Percentiles rank a stretch among this genome's conserved stretches.
These are phyloP conservation scores for Notodonta ziczac DNA, from an alignment of 2,888 invertebrate species.

Conservation along the genomic window DNA sequence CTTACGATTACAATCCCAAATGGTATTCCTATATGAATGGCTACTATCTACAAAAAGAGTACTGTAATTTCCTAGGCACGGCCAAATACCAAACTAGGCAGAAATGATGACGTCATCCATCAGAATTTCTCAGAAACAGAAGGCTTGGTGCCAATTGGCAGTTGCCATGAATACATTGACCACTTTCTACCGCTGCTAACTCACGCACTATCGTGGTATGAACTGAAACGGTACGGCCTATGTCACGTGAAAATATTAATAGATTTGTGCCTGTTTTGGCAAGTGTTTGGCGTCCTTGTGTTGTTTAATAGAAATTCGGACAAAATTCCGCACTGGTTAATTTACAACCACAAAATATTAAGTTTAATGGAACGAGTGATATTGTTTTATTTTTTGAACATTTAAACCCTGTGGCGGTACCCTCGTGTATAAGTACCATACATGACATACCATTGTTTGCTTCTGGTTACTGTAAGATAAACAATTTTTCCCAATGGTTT, in stretches of 20 bases:
- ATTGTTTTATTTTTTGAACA: too few relatives aligned
- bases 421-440: too few relatives aligned
- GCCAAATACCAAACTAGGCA: constrained; percentile 8
- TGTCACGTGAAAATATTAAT: not conserved
- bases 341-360: too few relatives aligned
- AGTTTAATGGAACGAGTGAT: too few relatives aligned
- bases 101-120: constrained; percentile 10
- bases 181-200: constrained; percentile 12
- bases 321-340: too few relatives aligned
- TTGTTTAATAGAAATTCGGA: not conserved
- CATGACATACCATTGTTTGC: too few relatives aligned
- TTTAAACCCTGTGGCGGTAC: too few relatives aligned
- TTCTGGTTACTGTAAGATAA: too few relatives aligned
- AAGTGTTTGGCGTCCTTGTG: not conserved
- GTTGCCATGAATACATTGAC: constrained; percentile 11
- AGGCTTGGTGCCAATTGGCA: constrained; percentile 27
- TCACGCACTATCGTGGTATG: constrained; percentile 1
- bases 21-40: not conserved
- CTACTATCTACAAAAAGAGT: not conserved
- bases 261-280: not conserved
- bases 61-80: not conserved
- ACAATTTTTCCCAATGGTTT: too few relatives aligned
- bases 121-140: constrained; percentile 16
- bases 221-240: not conserved
- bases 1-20: not conserved